Evolutionary conservation across 2,113 vertebrate species (phyloP).

Genomic region (Dipodomys merriami): DNA sequence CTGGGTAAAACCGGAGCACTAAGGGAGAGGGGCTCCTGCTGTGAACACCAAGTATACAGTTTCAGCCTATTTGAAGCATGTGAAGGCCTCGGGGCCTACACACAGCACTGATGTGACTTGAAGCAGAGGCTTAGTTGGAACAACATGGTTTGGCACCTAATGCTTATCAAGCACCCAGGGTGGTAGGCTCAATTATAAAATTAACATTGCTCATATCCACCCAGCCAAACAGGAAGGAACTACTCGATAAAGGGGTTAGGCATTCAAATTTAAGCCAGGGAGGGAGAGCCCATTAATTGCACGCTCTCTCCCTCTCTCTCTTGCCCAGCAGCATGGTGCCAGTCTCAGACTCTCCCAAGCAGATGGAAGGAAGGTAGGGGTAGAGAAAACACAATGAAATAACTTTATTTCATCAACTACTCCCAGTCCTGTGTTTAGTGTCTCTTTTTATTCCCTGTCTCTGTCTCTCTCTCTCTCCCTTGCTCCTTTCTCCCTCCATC

Average conservation of each 20-base stretch:
- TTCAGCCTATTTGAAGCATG: conserved; percentile 60
- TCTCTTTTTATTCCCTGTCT: neutral
- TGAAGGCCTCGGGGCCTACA: conserved; percentile 53
- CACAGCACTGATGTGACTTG: neutral
- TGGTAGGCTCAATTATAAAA: conserved; percentile 70
- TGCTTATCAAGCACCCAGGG: conserved; percentile 55
- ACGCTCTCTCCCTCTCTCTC: conserved; percentile 23
- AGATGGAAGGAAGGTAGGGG: conserved; percentile 71
- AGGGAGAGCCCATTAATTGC: conserved; percentile 52
- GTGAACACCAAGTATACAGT: neutral
- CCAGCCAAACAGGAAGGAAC: conserved; percentile 61
- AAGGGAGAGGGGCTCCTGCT: neutral
- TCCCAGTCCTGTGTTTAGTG: neutral
- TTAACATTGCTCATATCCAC: conserved; percentile 65
- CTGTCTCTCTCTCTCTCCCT: neutral
- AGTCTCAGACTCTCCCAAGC: conserved; percentile 66
- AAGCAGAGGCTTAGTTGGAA: conserved; percentile 49
- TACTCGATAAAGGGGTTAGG: conserved; percentile 14
- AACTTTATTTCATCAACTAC: conserved; percentile 1
- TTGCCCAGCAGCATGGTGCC: conserved; percentile 51
- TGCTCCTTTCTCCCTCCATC: neutral
- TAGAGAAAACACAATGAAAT: conserved; percentile 26
- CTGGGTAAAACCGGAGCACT: conserved; percentile 18
- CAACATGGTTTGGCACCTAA: conserved; percentile 19
- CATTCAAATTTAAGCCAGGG: conserved; percentile 56